Evolutionary conservation across 1,140 invertebrate genomes (phyloP), one percentile per base, ranked within the genome.

Genomic region (Phortica variegata): DNA sequence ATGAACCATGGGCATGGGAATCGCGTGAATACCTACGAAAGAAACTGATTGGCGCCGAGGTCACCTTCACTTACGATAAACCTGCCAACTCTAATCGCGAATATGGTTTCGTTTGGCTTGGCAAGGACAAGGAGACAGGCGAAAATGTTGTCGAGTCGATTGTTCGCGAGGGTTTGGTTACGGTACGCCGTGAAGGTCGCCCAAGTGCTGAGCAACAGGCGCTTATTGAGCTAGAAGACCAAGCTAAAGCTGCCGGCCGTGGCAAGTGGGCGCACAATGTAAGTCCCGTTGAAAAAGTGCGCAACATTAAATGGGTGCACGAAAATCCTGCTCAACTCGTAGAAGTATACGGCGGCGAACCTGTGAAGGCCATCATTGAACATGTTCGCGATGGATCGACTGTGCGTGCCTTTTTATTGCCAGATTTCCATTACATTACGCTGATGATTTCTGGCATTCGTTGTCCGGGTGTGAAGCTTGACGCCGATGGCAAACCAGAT

Each of bases 371-470:
- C 40, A 85, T 97, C 19, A 90, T 98, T 66, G 95, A 98, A 77
- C 89, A 95, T 81, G 94, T 99, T 1, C 83, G 94, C 49, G 95
- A 98, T 80, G 96, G 96, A 2, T 97, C 94, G 15, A 98, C 95
- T 1, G 84, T 97, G 2, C 83, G 94, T 50, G 88, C 89, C 1
- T 91, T 97, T 57, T 77, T 99, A 1, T 71, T 96, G 21, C 94
- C 95, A 3, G 85, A 88, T 49, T 75, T 69, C 38, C 79, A 79
- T 16, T 95, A 87, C 75, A 86, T 97, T 29, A 97, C 93, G 2
- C 70, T 99, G 13, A 94, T 95, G 86, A 84, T 99, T 41, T 92
- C 93, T 34, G 97, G 97, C 43, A 93, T 97, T 49, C 83, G 90
- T 68, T 89, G 87, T 73, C 90, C 90, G 3, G 86, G 85, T 40